Conservation (phyloP, 2,797 vertebrate species). For the Hydrolagus colliei region DNA sequence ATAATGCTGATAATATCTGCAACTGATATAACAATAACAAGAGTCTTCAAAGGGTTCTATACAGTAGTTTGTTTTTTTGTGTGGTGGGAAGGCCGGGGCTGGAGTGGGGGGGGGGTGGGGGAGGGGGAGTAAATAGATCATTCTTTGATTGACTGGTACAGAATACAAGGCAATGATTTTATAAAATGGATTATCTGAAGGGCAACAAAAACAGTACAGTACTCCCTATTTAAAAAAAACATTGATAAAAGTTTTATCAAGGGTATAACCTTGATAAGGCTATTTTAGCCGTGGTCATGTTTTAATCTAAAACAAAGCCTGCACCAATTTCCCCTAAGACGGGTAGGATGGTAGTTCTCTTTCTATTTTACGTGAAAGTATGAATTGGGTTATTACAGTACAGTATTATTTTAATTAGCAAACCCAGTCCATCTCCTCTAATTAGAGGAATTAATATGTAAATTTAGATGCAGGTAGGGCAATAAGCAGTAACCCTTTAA, state of each 20-base stretch:
- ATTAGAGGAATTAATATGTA: not conserved
- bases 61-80: no score
- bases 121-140: not conserved
- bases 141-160: not conserved
- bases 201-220: not conserved
- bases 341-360: not conserved
- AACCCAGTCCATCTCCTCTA: not conserved
- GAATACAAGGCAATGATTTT: not conserved
- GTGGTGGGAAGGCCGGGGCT: no score
- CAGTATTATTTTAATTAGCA: not conserved
- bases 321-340: not conserved
- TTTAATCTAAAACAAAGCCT: not conserved
- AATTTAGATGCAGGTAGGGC: not conserved
- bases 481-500: no score
- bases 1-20: no score
- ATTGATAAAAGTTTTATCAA: not conserved
- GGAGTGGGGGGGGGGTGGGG: no score
- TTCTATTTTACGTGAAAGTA: not conserved
- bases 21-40: no score
- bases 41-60: no score
- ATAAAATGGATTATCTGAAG: not conserved
- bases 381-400: not conserved
- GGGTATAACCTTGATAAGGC: not conserved
- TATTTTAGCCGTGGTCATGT: not conserved
- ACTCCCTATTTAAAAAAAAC: not conserved